These are phyloP conservation scores for Helleia helle DNA, from an alignment of 2,888 invertebrate genomes.

Conservation along the genomic window DNA sequence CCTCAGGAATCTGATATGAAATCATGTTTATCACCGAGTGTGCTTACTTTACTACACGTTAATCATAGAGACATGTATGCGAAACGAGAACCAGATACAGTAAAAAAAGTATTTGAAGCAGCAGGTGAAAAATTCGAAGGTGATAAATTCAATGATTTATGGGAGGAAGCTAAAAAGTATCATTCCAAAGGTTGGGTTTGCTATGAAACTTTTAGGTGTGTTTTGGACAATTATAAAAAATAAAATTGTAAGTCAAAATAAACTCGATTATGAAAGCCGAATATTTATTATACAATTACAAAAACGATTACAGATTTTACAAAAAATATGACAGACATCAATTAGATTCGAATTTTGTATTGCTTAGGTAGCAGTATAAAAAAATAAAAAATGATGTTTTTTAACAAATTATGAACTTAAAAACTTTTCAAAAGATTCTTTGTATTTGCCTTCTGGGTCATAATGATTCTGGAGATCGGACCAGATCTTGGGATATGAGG, in stretches of 20 bases:
- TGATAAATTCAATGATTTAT: slow-evolving; percentile 58
- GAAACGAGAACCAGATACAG: slow-evolving; percentile 36
- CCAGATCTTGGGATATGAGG: slow-evolving; percentile 71
- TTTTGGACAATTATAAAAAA: too few relatives aligned
- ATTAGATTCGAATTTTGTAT: too few relatives aligned
- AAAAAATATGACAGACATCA: too few relatives aligned
- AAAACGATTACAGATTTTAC: neutral
- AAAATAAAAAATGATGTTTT: too few relatives aligned
- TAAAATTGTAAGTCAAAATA: too few relatives aligned
- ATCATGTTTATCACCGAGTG: slow-evolving; percentile 42
- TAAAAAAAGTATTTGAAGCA: slow-evolving; percentile 67
- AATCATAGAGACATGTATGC: slow-evolving; percentile 54
- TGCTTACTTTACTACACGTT: slow-evolving; percentile 42
- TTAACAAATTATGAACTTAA: slow-evolving; percentile 30
- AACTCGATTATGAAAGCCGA: neutral
- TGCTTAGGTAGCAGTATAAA: too few relatives aligned
- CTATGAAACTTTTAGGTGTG: slow-evolving; percentile 63
- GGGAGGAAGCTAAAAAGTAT: slow-evolving; percentile 61
- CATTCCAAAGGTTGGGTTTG: slow-evolving; percentile 70
- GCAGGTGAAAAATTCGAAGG: slow-evolving; percentile 63
- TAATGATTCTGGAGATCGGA: slow-evolving; percentile 63
- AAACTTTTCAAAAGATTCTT: slow-evolving; percentile 46
- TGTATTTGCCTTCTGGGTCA: slow-evolving; percentile 76
- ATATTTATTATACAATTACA: slow-evolving; percentile 1
- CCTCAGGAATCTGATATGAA: slow-evolving; percentile 51